Evolutionary conservation across 2,888 invertebrate genomes (phyloP).

Genomic region (Iselma pallidipennis): DNA sequence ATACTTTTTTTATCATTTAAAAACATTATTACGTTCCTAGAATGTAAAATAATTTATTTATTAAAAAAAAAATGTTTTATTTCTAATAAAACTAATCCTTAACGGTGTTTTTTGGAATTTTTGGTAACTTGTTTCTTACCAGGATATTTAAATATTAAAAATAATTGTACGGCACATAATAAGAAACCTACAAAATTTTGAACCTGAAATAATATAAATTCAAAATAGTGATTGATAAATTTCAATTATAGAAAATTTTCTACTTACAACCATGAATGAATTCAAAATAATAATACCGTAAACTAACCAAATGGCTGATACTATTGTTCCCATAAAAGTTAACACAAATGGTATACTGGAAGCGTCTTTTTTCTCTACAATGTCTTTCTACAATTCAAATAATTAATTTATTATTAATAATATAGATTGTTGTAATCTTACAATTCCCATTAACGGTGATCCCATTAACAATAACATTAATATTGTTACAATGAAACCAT

Average conservation of each 20-base stretch:
- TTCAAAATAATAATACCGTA: constrained; percentile 81
- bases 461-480: constrained; percentile 70
- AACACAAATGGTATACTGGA: constrained; percentile 87
- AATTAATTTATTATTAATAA: constrained; percentile 14
- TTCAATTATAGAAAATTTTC: not conserved
- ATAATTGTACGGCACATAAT: constrained; percentile 66
- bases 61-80: not conserved
- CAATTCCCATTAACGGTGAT: constrained; percentile 71
- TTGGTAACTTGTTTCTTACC: constrained; percentile 22
- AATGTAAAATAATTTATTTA: not conserved
- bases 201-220: constrained; percentile 59
- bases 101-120: constrained; percentile 6
- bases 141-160: constrained; percentile 72
- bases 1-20: too few species aligned
- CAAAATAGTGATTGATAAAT: not conserved
- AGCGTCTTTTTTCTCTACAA: constrained; percentile 80
- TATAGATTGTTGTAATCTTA: constrained; percentile 52
- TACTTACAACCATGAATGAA: constrained; percentile 73
- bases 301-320: constrained; percentile 76
- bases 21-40: too few species aligned
- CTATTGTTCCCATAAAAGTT: constrained; percentile 79
- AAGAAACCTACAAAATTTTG: constrained; percentile 71
- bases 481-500: constrained; percentile 71
- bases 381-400: constrained; percentile 65
- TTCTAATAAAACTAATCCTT: not conserved